Conservation (phyloP, 1,140 invertebrate species). For the Ceratosolen fusciceps region DNA sequence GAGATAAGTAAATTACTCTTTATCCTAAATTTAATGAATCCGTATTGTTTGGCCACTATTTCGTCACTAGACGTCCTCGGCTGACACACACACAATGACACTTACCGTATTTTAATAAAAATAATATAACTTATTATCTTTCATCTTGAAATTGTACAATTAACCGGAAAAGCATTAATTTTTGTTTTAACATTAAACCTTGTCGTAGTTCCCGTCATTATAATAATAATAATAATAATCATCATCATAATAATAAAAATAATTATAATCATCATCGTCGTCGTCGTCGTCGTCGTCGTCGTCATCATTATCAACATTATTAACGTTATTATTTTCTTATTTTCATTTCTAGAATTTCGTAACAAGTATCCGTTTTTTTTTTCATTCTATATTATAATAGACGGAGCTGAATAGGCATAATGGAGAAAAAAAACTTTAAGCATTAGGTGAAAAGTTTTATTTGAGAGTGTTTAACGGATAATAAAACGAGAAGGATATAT, state of each 20-base stretch:
- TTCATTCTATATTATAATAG: background rate
- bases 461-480: too few species aligned
- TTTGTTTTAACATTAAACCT: too few species aligned
- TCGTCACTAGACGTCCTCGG: background rate
- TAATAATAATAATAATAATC: too few species aligned
- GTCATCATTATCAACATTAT: background rate
- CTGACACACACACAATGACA: background rate
- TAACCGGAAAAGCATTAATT: too few species aligned
- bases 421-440: too few species aligned
- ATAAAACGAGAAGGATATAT: slow-evolving; percentile 3
- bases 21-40: too few species aligned
- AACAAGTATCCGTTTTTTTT: background rate
- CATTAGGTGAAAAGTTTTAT: too few species aligned
- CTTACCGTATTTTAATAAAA: background rate
- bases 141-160: background rate
- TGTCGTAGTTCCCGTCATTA: too few species aligned
- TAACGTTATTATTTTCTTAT: background rate
- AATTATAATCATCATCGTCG: background rate
- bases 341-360: background rate
- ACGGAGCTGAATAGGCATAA: background rate
- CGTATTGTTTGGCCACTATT: background rate
- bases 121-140: background rate
- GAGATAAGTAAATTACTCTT: background rate
- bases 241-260: too few species aligned
- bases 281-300: background rate